Evolutionary conservation across 2,888 invertebrate genomes (phyloP).

Genomic region (Aricia artaxerxes): DNA sequence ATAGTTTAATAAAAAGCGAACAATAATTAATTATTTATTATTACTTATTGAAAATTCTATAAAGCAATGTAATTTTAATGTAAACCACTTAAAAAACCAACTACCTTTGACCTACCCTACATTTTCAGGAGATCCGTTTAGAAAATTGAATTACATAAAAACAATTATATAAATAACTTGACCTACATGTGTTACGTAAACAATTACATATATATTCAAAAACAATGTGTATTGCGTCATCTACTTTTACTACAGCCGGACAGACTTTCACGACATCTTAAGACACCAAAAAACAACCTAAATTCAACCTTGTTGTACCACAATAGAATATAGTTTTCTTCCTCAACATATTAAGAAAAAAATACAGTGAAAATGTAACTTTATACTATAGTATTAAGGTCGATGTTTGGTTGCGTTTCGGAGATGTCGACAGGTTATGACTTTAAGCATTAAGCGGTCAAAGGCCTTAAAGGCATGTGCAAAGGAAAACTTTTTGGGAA

Average conservation of each 20-base stretch:
- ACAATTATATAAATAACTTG: background rate
- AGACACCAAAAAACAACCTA: background rate
- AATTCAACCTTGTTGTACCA: background rate
- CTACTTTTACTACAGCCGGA: background rate
- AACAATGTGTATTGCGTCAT: background rate
- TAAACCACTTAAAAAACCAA: no score
- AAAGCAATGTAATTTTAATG: no score
- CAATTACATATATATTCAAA: conserved; percentile 7
- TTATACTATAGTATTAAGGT: background rate
- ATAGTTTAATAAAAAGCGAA: no score
- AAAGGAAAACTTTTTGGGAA: background rate
- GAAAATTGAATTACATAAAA: background rate
- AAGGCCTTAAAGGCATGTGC: conserved; percentile 52
- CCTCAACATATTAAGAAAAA: background rate
- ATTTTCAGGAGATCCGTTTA: background rate
- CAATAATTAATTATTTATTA: no score
- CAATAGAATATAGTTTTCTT: background rate
- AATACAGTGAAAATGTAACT: background rate
- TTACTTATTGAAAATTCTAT: no score
- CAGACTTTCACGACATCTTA: background rate
- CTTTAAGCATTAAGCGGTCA: conserved; percentile 62
- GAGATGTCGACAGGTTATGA: background rate
- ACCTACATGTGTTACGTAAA: background rate
- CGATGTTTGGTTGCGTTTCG: background rate
- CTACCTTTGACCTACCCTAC: background rate